Base-by-base conservation (phyloP, 2,888 invertebrate species). In the Neoscelio sp. region DNA sequence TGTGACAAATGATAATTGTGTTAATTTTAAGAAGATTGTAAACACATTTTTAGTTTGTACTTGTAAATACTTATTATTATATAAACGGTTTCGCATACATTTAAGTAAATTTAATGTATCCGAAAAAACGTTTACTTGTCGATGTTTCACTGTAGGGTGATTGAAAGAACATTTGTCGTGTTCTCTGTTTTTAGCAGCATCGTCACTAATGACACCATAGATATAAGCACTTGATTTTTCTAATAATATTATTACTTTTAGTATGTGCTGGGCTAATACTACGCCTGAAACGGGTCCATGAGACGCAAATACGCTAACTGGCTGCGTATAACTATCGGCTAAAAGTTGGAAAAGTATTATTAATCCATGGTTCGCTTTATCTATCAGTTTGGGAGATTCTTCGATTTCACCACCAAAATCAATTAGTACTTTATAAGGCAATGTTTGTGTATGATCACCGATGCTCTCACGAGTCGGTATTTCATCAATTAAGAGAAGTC, bases 381-480 rank as follows among this genome's bases (percentile, higher is more conserved):
- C 17, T 5, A 46, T 44, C 15, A 71, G 48, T 42, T 76, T 15
- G n/a, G n/a, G 12, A 1, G 2, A 5, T 10, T 26, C 26, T 8
- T n/a, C 10, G 10, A 26, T 12, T 48, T 48, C 48, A 10, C 48
- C 48, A 12, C 48, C 94, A 46, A 92, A 92, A 77, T 89, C 91
- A 13, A 89, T 93, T 7, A 92, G 96, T 71, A 91, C 94, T 38
- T 92, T 93, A 17, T 95, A 95, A 0, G 92, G 97, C 87, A 95
- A 96, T 2, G 89, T 98, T 3, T 92, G 97, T 85, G 96, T 97
- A 35, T 96, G 97, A 83, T 98, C 98, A 91, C 95, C 96, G 2
- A 98, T 98, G 92, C 91, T 48, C 38, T 64, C 38, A 0, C 64
- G 18, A 7, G 48, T 64, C 1, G 46, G 7, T 3, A 64, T 64